Percentiles rank a stretch among this genome's conserved stretches.
phyloP scores from a whole-genome alignment of 2,888 invertebrate species.

The Eurytoma californica region DNA sequence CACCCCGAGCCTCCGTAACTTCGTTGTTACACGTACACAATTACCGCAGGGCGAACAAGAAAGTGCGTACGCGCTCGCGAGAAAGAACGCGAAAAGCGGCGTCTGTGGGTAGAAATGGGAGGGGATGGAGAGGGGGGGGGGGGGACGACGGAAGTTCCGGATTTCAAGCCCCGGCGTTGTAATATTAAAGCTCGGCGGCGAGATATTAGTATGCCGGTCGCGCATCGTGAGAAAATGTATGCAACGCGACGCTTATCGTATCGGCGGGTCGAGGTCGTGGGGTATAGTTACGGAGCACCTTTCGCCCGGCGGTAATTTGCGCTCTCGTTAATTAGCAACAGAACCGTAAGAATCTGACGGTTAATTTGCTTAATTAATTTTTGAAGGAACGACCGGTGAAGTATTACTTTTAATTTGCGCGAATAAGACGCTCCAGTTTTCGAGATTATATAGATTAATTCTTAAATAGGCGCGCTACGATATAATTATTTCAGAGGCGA shows the following conservation, averaged over 20 bases:
- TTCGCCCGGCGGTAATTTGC: neutral
- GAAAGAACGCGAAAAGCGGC: neutral
- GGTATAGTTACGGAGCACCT: neutral
- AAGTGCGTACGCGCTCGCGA: neutral
- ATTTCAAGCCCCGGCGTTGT: neutral
- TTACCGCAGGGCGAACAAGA: neutral
- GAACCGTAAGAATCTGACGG: neutral
- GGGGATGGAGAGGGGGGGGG: neutral
- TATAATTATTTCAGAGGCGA: too few relatives aligned
- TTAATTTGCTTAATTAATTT: constrained; percentile 2
- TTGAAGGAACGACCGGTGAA: neutral
- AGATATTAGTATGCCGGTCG: constrained; percentile 26
- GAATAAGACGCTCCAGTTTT: neutral
- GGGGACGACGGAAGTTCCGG: constrained; percentile 1
- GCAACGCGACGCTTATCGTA: constrained; percentile 37
- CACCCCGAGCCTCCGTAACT: constrained; percentile 2
- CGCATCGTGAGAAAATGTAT: constrained; percentile 15
- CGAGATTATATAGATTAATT: neutral
- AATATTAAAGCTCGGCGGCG: constrained; percentile 13
- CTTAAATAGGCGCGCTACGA: too few relatives aligned
- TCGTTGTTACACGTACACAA: neutral
- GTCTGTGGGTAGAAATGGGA: neutral
- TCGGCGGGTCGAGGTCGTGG: neutral
- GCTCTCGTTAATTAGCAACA: neutral
- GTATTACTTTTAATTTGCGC: too few relatives aligned